Base-by-base conservation (phyloP, 2,888 invertebrate species). In the Mactromeris polynyma region DNA sequence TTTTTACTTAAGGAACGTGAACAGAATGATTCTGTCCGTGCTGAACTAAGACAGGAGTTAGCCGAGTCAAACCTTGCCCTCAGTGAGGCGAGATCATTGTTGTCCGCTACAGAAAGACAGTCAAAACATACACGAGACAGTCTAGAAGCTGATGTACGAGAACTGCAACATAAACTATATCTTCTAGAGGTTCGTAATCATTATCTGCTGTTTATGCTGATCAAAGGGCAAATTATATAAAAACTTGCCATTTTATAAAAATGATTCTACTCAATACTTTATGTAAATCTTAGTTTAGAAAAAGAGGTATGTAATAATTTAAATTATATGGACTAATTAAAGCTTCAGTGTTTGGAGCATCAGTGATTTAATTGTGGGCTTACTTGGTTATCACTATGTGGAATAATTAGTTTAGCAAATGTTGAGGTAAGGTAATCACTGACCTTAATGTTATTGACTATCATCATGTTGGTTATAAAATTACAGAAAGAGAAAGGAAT, bases 11-110 rank as follows among this genome's bases (percentile, higher is more conserved):
- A 94, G 94, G 93, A 93, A 85, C 93, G 91, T 78, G 90, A 91
- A 58, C 92, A 87, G 79, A 91, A 92, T 88, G 93, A 90, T 69
- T 86, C 89, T 51, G 84, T 92, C 17, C 85, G 94, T 17, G 87
- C 90, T 0, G 93, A 95, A 87, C 88, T 97, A 14, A 97, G 97
- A 38, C 97, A 97, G 3, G 97, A 98, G 89, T 97, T 97, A 40
- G 97, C 97, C 79, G 94, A 95, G 85, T 94, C 94, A 1, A 94
- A 96, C 84, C 91, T 96, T 64, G 92, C 94, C 0, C 89, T 95
- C 21, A 95, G 95, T 91, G 95, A 95, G 84, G 95, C 94, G 1
- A 90, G 93, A 88, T 96, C 94, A 38, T 91, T 93, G 82, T 92
- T 94, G 78, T 89, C 94, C 14, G 94, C 94, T 42, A 92, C 90